Percentiles rank a stretch among this genome's conserved stretches.
phyloP scores from a whole-genome alignment of 2,113 vertebrate genomes.

The Oreochromis niloticus region DNA sequence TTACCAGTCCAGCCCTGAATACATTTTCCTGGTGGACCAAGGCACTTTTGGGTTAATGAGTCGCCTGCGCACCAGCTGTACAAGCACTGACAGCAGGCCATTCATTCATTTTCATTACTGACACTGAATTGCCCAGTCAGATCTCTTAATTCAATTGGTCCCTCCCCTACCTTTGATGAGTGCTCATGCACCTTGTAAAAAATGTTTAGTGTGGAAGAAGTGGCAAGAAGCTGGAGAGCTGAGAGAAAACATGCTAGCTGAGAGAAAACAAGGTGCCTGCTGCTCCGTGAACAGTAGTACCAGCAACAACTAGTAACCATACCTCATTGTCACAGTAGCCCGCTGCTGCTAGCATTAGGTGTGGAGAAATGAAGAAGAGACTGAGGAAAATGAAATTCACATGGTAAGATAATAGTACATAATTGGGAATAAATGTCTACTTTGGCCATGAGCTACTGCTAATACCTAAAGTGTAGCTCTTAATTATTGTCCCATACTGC shows the following conservation, averaged over 20 bases:
- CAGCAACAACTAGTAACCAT: background rate
- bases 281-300: background rate
- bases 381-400: background rate
- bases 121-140: background rate
- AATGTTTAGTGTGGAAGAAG: background rate
- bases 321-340: background rate
- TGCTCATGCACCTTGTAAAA: background rate
- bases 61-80: fast-evolving
- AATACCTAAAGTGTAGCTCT: too few species aligned
- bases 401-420: background rate
- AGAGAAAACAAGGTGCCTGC: background rate
- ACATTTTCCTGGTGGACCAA: background rate
- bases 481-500: too few species aligned
- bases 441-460: too few species aligned
- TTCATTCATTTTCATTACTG: background rate
- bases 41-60: background rate
- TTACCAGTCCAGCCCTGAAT: background rate
- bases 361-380: background rate
- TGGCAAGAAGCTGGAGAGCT: background rate
- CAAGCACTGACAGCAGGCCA: background rate
- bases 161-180: background rate
- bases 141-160: fast-evolving
- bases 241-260: background rate
- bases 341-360: background rate
- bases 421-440: fast-evolving